phyloP scores from a whole-genome alignment of 2,113 vertebrate species.

The Podarcis cretensis region DNA sequence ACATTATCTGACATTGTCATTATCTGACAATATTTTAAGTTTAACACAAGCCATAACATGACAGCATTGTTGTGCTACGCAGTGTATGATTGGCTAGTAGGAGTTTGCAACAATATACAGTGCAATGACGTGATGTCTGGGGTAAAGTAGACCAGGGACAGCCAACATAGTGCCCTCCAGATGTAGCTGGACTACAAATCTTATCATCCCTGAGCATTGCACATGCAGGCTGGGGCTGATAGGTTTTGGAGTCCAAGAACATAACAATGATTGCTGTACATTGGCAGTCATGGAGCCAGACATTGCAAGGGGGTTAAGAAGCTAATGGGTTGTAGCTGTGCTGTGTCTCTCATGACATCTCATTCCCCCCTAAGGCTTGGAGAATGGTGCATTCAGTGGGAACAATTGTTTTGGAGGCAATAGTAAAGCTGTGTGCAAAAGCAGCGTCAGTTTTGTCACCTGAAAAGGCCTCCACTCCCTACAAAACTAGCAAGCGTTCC shows the following conservation, averaged over 20 bases:
- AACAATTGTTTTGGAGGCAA: slow-evolving; percentile 52
- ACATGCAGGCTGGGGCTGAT: not conserved
- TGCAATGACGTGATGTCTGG: not conserved
- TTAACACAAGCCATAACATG: not conserved
- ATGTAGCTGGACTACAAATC: too few species aligned
- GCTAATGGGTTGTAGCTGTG: not conserved
- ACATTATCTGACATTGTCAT: too few species aligned
- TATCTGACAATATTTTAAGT: not conserved
- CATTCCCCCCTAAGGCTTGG: not conserved
- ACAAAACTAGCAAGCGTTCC: slow-evolving; percentile 59
- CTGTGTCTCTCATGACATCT: not conserved
- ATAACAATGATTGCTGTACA: too few species aligned
- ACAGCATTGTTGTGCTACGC: not conserved
- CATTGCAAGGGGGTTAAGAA: not conserved
- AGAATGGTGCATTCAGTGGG: slow-evolving; percentile 53
- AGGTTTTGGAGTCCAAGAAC: too few species aligned
- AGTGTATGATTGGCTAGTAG: not conserved
- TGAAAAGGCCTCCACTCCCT: slow-evolving; percentile 61
- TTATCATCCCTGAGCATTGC: too few species aligned
- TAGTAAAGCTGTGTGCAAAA: slow-evolving; percentile 44
- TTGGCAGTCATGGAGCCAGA: too few species aligned
- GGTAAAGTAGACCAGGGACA: not conserved
- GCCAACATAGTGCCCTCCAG: too few species aligned
- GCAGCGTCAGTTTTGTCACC: slow-evolving; percentile 60
- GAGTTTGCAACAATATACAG: not conserved